Percentiles rank a stretch among this genome's conserved stretches.
These are phyloP conservation scores for Sweltsa coloradensis DNA, from an alignment of 1,140 invertebrate genomes.

Conservation along the genomic window DNA sequence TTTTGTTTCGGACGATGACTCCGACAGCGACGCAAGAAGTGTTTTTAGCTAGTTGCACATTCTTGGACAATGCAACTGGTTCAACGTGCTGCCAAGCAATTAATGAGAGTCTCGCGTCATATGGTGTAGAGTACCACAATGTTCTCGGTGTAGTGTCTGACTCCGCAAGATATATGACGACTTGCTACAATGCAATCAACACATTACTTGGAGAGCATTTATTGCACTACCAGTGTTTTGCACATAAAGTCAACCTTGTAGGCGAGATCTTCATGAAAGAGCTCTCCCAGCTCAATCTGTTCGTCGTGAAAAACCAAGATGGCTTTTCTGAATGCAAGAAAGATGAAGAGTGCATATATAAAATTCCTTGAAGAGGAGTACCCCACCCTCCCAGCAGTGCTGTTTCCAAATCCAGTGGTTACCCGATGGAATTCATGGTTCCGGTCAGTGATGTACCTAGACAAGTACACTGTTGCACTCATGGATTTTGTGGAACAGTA, in stretches of 20 bases:
- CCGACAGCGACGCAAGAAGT: background rate
- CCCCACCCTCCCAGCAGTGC: background rate
- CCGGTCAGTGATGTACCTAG: background rate
- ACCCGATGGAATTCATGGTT: constrained; percentile 10
- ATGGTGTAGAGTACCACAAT: constrained; percentile 4
- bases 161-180: constrained; percentile 8
- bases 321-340: constrained; percentile 4
- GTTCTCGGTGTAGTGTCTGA: constrained; percentile 3
- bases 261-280: constrained; percentile 1
- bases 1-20: constrained; percentile 2
- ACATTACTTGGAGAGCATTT: constrained; percentile 3
- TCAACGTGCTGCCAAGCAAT: constrained; percentile 1
- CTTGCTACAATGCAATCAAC: background rate
- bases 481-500: background rate
- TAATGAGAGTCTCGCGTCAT: background rate
- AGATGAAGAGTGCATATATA: constrained; percentile 5
- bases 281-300: constrained; percentile 2
- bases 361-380: constrained; percentile 2
- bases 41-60: background rate
- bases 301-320: constrained; percentile 2
- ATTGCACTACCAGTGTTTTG: constrained; percentile 3
- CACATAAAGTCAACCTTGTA: constrained; percentile 8
- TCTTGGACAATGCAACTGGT: background rate
- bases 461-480: background rate
- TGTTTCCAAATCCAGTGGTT: constrained; percentile 7